phyloP scores from a whole-genome alignment of 2,797 vertebrate species.

The Chaetodon trifasciatus region DNA sequence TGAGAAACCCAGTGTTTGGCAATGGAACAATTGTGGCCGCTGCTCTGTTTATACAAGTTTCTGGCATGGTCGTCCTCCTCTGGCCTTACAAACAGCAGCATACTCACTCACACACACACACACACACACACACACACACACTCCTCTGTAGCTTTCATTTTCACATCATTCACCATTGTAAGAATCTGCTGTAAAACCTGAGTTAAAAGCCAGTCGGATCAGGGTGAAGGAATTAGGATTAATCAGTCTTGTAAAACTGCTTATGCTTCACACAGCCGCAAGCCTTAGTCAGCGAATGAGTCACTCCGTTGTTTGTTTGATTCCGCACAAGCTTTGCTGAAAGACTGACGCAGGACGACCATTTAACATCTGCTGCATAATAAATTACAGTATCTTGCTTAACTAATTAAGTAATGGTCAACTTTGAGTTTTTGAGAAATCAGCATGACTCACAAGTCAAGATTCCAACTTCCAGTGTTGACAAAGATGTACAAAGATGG shows the following conservation, averaged over 20 bases:
- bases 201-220: slow-evolving; percentile 56
- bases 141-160: slow-evolving; percentile 48
- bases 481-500: too few relatives aligned
- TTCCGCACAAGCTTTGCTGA: slow-evolving; percentile 37
- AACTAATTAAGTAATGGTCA: slow-evolving; percentile 54
- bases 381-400: slow-evolving; percentile 35
- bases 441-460: neutral
- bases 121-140: slow-evolving; percentile 17
- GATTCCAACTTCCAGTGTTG: too few relatives aligned
- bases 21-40: slow-evolving; percentile 54
- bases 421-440: slow-evolving; percentile 17
- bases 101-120: slow-evolving; percentile 5
- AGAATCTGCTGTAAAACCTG: slow-evolving; percentile 42
- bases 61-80: slow-evolving; percentile 46
- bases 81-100: slow-evolving; percentile 42
- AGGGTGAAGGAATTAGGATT: slow-evolving; percentile 58
- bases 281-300: slow-evolving; percentile 62
- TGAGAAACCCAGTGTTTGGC: slow-evolving; percentile 76
- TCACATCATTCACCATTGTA: slow-evolving; percentile 47
- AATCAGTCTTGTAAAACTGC: slow-evolving; percentile 67
- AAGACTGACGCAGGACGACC: slow-evolving; percentile 28
- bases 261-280: slow-evolving; percentile 47
- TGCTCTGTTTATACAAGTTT: slow-evolving; percentile 71
- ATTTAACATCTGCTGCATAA: slow-evolving; percentile 46
- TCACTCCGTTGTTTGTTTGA: slow-evolving; percentile 58